Base-by-base conservation (phyloP, 2,888 invertebrate genomes). In the Augochlorella aurata region DNA sequence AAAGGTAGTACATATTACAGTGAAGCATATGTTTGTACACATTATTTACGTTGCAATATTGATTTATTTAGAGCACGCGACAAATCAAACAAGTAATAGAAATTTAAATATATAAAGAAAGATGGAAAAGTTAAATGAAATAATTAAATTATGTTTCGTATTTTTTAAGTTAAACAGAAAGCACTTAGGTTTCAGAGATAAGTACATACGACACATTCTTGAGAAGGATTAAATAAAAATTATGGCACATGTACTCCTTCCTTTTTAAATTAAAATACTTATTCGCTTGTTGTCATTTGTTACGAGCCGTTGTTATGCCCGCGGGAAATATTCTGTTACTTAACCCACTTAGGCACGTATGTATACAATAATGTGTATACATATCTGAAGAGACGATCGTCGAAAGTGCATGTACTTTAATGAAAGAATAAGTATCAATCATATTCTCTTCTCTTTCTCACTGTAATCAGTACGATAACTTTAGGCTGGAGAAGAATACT, bases 401-500 rank as follows among this genome's bases (percentile, higher is more conserved):
- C 58, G 24, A 58, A 24, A 16, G 58, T 58, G 24, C 16, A 29
- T 24, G 14, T 16, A 16, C 24, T 24, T 24, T 58, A 58, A 58
- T 24, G 58, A 29, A 58, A 29, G 58, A 58, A 58, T 24, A 58
- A 58, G 24, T 58, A 58, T 58, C 58, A 58, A 58, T 58, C 58
- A 58, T 58, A 66, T 44, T 44, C 66, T 58, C 24, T 58, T 58
- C 58, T 58, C 58, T 58, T 58, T 58, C 58, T 58, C 58, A 58
- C 24, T 58, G 24, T 58, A 58, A 58, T 58, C 58, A 16, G 58
- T 58, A 58, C 24, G 58, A 58, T 58, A 24, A 58, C 58, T 58
- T 58, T 24, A 29, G 58, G 24, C 58, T 24, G 58, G 24, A 58
- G 24, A 58, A 58, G 58, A 24, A 58, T 24, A 58, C 58, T 58